Base-by-base conservation (phyloP, 23 tunicate genomes). In the Styela clava region DNA sequence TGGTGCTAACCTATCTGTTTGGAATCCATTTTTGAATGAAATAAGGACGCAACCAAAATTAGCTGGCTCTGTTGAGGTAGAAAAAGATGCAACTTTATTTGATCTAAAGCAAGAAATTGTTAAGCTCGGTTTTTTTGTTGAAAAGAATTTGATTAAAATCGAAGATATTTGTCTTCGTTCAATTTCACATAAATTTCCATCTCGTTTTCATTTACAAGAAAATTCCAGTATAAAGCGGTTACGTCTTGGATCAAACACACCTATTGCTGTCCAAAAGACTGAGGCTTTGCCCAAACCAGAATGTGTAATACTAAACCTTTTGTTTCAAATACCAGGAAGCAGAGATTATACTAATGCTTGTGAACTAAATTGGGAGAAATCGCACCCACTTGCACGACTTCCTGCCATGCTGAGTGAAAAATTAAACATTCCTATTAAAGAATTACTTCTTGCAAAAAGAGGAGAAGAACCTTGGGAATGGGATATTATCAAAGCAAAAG, bases 101-200 rank as follows among this genome's bases (percentile, higher is more conserved):
- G 81, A 76, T 76, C 18, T 76, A 0, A 76, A 76, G n/a, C 16
- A 25, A 29, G 64, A 52, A 0, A 44, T 76, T 23, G 64, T 29
- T 7, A 21, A 24, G 16, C 64, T 76, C 21, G 65, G 44, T 5
- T 76, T 44, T 76, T 76, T 76, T 52, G 51, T 31, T 12, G 52
- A 76, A 7, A 27, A 25, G 27, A 44, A 29, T 24, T 33, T 44
- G 65, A 71, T 16, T 5, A 26, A 24, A 1, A 33, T 29, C 25
- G 81, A 76, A 76, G 64, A 52, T 44, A 76, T 76, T 44, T 76
- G 81, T 26, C 37, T 76, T 25, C 81, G 81, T n/a, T 76, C 81
- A 7, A 44, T 76, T 26, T 33, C 62, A 18, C 64, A 76, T 44
- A 76, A 76, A 24, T 29, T 76, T 16, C 81, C 81, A 44, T 37